These are phyloP conservation scores for Diplosoma virens DNA, from an alignment of 23 tunicate genomes.

Conservation along the genomic window DNA sequence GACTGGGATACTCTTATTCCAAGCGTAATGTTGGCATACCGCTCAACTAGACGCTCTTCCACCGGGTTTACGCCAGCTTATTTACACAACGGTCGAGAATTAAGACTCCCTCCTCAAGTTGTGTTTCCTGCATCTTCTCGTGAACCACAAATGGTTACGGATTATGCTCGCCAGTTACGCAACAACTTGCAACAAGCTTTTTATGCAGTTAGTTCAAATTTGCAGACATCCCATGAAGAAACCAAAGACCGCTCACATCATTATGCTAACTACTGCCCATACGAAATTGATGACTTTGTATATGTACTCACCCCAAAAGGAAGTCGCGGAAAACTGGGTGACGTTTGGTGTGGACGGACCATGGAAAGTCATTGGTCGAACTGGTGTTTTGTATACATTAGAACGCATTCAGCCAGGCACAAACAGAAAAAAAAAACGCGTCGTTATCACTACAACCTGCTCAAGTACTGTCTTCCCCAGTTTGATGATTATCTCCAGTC, in stretches of 20 bases:
- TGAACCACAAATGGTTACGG: neutral
- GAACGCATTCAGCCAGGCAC: neutral
- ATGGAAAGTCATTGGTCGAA: neutral
- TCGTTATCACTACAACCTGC: neutral
- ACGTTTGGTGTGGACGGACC: slow-evolving; percentile 17
- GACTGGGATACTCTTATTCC: slow-evolving; percentile 10
- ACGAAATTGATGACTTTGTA: slow-evolving; percentile 1
- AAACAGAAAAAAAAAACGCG: neutral
- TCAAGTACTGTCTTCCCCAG: neutral
- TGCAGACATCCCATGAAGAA: neutral
- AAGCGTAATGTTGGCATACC: neutral
- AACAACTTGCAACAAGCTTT: neutral
- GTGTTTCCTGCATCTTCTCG: neutral
- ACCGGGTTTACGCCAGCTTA: slow-evolving; percentile 6
- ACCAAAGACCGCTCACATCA: slow-evolving; percentile 9
- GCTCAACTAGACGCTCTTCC: slow-evolving; percentile 3
- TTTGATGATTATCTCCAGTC: neutral
- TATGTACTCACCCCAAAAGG: slow-evolving; percentile 7
- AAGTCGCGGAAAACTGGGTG: slow-evolving; percentile 12
- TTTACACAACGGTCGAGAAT: neutral
- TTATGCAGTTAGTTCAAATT: neutral
- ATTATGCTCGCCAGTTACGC: neutral
- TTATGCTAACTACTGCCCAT: neutral
- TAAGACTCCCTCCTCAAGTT: slow-evolving; percentile 4
- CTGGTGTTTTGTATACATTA: slow-evolving; percentile 5